Evolutionary conservation across 1,140 invertebrate species (phyloP).

Genomic region (Macrocentrus cingulum): DNA sequence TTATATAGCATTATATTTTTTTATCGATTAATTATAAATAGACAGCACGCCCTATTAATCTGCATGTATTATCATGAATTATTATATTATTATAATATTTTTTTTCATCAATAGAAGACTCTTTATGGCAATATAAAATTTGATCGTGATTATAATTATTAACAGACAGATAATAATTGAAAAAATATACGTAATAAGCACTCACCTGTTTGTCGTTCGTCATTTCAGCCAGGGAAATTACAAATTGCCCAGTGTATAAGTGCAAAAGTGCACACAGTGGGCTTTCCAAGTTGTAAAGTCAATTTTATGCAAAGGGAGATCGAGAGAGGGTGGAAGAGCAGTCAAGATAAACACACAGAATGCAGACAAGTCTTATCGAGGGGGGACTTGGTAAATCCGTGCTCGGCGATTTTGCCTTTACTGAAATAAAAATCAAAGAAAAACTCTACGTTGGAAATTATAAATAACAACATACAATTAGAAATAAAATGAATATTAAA

Average conservation of each 20-base stretch:
- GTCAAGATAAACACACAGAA: background rate
- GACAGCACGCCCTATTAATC: no score
- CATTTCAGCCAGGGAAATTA: constrained; percentile 41
- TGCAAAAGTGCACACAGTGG: constrained; percentile 11
- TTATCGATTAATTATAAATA: background rate
- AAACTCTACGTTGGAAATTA: constrained; percentile 34
- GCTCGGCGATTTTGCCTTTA: constrained; percentile 32
- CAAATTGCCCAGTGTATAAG: constrained; percentile 16
- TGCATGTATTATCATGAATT: background rate
- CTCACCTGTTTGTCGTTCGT: constrained; percentile 57
- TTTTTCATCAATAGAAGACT: background rate
- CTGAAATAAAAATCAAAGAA: constrained; percentile 44
- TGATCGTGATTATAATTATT: no score
- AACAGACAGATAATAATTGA: no score
- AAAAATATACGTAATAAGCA: constrained; percentile 18
- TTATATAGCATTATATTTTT: background rate
- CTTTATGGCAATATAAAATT: no score
- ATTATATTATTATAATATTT: no score
- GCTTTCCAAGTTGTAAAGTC: constrained; percentile 41
- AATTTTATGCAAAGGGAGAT: constrained; percentile 45
- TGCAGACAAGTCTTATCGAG: no score
- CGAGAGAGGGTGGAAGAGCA: constrained; percentile 11
- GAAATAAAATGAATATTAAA: constrained; percentile 11
- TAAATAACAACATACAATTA: constrained; percentile 10
- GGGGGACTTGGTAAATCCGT: background rate